Conservation (phyloP, 2,888 invertebrate species). For the Xylophagus ater region DNA sequence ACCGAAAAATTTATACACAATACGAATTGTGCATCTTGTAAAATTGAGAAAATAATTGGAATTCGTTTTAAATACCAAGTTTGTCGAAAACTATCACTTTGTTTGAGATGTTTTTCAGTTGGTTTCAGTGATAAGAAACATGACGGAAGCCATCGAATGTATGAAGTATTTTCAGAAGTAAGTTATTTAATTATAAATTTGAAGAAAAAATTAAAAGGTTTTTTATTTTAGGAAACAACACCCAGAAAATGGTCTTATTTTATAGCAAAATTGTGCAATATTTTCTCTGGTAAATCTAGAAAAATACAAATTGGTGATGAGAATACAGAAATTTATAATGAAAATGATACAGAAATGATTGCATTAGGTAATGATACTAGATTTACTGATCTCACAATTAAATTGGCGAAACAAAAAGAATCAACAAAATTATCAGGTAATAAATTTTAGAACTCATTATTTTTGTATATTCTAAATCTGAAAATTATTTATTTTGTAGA, state of each 20-base stretch:
- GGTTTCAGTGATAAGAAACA: conserved; percentile 30
- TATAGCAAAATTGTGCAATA: conserved; percentile 29
- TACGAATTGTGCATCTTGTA: conserved; percentile 30
- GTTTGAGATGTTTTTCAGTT: conserved; percentile 34
- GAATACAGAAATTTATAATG: conserved; percentile 8
- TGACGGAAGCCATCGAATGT: conserved; percentile 30
- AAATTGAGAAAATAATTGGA: conserved; percentile 31
- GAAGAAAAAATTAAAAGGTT: background rate
- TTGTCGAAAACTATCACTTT: conserved; percentile 33
- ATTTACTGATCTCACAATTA: conserved; percentile 5
- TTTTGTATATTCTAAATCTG: too few relatives aligned
- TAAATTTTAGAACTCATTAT: background rate
- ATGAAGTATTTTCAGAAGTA: conserved; percentile 33
- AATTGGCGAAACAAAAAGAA: background rate
- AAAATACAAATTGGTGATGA: background rate
- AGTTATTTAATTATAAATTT: background rate
- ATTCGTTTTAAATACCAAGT: conserved; percentile 36
- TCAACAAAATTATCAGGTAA: background rate
- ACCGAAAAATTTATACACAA: conserved; percentile 33
- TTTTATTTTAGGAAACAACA: conserved; percentile 25
- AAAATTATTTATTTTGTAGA: too few relatives aligned
- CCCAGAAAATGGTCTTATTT: conserved; percentile 28
- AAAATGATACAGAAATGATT: conserved; percentile 24
- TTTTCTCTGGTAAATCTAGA: conserved; percentile 21
- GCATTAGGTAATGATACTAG: conserved; percentile 19